These are phyloP conservation scores for Coregonus clupeaformis DNA, from an alignment of 2,113 vertebrate species.

Conservation along the genomic window DNA sequence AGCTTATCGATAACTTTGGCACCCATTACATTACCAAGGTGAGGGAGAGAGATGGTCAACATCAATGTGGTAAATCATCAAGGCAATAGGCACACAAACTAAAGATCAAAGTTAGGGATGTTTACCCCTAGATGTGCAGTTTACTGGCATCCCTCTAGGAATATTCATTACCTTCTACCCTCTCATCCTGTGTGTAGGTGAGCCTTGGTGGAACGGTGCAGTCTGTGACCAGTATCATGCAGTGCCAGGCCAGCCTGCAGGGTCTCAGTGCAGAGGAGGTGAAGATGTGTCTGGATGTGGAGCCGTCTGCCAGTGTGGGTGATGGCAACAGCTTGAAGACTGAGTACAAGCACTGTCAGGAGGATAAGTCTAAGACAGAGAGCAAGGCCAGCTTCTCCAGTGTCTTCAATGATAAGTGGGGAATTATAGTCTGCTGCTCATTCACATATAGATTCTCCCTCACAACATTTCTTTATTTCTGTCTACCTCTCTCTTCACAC, in stretches of 20 bases:
- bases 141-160: not conserved
- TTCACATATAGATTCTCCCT: too few relatives aligned
- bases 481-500: not conserved
- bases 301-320: slow-evolving; percentile 65
- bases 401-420: slow-evolving; percentile 74
- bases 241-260: slow-evolving; percentile 74
- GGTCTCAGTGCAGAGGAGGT: slow-evolving; percentile 72
- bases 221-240: slow-evolving; percentile 78
- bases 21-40: slow-evolving; percentile 78
- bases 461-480: not conserved
- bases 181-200: slow-evolving; percentile 45
- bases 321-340: not conserved
- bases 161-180: not conserved
- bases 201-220: slow-evolving; percentile 74
- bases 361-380: slow-evolving; percentile 52
- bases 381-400: slow-evolving; percentile 69
- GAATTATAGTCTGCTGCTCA: not conserved
- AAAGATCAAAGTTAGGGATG: not conserved
- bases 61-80: not conserved
- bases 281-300: slow-evolving; percentile 70
- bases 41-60: not conserved
- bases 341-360: slow-evolving; percentile 64
- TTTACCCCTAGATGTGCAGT: not conserved
- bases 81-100: not conserved
- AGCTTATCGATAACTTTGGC: slow-evolving; percentile 71